A percentile compares a stretch with the other conserved stretches of the same genome.
Evolutionary conservation across 2,797 vertebrate genomes (phyloP).

Genomic region (Strix occidentalis): DNA sequence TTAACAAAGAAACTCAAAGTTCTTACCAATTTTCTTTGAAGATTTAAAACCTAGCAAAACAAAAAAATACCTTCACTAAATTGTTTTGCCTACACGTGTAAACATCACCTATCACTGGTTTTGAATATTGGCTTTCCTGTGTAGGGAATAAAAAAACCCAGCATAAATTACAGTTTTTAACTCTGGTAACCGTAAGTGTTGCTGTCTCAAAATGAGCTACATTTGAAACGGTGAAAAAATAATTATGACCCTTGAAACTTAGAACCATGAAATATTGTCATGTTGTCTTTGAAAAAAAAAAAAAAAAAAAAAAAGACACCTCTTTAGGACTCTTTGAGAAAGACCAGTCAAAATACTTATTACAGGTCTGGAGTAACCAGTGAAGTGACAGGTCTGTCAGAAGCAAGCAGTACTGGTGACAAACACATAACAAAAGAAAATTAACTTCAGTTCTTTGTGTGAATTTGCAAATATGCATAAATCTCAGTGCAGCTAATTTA

Average conservation of each 20-base stretch:
- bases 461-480: background rate
- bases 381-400: background rate
- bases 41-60: slow-evolving; percentile 36
- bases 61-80: background rate
- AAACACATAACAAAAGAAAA: background rate
- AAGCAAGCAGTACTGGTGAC: background rate
- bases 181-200: background rate
- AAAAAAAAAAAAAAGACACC: background rate
- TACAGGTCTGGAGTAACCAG: background rate
- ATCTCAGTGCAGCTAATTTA: background rate
- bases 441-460: background rate
- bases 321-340: background rate
- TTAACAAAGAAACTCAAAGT: background rate
- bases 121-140: background rate
- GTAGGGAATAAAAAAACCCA: background rate
- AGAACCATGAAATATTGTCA: background rate
- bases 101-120: background rate
- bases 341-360: background rate
- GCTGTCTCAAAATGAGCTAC: background rate
- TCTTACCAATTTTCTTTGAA: slow-evolving; percentile 48
- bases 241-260: background rate
- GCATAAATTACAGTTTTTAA: background rate
- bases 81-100: background rate
- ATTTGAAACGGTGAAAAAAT: background rate
- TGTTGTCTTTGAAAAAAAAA: background rate